Percentiles rank a stretch among this genome's conserved stretches.
These are phyloP conservation scores for Atta colombica DNA, from an alignment of 1,140 invertebrate species.

Conservation along the genomic window DNA sequence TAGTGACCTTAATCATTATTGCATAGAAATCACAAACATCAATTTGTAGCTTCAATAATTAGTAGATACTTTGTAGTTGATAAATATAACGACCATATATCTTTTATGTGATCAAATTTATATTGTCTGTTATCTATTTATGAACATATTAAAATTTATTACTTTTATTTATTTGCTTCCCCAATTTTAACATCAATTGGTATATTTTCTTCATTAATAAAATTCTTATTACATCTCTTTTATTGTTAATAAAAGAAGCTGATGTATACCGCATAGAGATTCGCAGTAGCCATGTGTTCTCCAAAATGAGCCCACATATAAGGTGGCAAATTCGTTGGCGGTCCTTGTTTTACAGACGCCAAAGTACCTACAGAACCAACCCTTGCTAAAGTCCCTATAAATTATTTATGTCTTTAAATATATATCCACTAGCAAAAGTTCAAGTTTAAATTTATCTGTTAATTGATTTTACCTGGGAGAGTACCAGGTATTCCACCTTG, in stretches of 20 bases:
- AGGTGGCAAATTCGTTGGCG: constrained; percentile 82
- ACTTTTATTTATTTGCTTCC: not conserved
- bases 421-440: not conserved
- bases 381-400: constrained; percentile 80
- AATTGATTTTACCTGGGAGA: constrained; percentile 77
- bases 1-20: not conserved
- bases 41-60: not conserved
- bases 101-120: not conserved
- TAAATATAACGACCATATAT: not conserved
- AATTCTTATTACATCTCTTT: not conserved
- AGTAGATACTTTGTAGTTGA: not conserved
- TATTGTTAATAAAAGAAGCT: constrained; percentile 34
- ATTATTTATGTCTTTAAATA: constrained; percentile 16
- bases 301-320: constrained; percentile 93
- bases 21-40: no score
- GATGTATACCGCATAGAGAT: constrained; percentile 92
- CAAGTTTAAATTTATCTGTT: constrained; percentile 13
- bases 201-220: not conserved
- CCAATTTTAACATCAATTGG: constrained; percentile 1
- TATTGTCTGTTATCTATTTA: not conserved
- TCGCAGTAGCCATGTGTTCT: constrained; percentile 93
- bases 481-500: constrained; percentile 88
- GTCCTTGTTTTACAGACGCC: constrained; percentile 88
- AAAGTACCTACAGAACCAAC: constrained; percentile 86
- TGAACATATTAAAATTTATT: not conserved